Evolutionary conservation across 2,797 vertebrate species (phyloP).

Genomic region (Melanotaenia maccullochi): DNA sequence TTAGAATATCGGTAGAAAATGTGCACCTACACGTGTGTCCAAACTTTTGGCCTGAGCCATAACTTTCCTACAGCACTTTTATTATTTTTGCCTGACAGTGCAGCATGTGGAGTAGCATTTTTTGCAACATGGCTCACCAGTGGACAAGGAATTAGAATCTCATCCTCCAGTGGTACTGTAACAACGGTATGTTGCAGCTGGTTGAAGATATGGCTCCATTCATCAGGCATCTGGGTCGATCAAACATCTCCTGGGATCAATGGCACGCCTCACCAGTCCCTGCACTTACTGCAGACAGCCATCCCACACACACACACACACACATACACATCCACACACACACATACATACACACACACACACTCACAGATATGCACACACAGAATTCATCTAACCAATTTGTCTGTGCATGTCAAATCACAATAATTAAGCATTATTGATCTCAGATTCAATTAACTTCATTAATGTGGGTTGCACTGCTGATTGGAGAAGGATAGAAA

Average conservation of each 20-base stretch:
- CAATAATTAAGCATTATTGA: conserved; percentile 99
- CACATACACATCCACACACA: conserved; percentile 64
- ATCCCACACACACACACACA: conserved; percentile 65
- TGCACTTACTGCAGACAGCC: conserved; percentile 63
- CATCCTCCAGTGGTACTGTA: conserved; percentile 73
- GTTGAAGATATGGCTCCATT: conserved; percentile 86
- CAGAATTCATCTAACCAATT: conserved; percentile 87
- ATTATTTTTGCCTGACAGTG: neutral
- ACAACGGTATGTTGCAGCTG: conserved; percentile 84
- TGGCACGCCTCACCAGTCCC: conserved; percentile 87
- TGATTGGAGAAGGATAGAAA: conserved; percentile 62
- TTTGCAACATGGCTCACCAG: neutral
- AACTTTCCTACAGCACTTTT: neutral
- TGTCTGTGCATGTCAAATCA: conserved; percentile 98
- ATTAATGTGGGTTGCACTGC: conserved; percentile 93
- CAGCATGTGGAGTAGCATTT: neutral
- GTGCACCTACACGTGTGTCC: neutral
- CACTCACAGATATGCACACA: conserved; percentile 52
- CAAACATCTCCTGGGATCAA: conserved; percentile 89
- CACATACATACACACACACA: conserved; percentile 57
- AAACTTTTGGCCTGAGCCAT: neutral
- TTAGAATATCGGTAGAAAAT: neutral
- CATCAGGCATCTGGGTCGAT: conserved; percentile 91
- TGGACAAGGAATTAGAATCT: conserved; percentile 11
- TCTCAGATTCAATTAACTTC: conserved; percentile 99